Conservation (phyloP, 37 sponge, comb jelly and placozoan genomes). For the Cliona cf. orientalis region DNA sequence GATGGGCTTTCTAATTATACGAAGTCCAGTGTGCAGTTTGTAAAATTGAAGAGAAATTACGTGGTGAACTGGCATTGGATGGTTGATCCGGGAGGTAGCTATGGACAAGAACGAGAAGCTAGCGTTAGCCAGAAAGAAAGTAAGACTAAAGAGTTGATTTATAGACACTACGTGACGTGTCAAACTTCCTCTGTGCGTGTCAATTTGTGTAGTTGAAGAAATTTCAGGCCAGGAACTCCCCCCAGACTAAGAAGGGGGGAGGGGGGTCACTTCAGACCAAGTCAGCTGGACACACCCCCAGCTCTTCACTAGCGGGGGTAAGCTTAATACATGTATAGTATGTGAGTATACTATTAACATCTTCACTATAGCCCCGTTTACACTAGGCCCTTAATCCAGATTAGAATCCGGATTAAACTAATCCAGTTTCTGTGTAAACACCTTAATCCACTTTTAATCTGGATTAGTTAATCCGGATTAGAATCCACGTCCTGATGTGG, state of each 20-base stretch:
- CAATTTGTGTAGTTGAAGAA: constrained; percentile 44
- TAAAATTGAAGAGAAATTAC: constrained; percentile 1
- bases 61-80: neutral
- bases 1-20: neutral
- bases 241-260: neutral
- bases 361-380: no score
- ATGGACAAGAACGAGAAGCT: constrained; percentile 77
- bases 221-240: constrained; percentile 44
- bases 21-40: neutral
- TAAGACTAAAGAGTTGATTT: constrained; percentile 14
- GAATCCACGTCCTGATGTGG: no score
- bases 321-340: neutral
- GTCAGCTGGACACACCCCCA: constrained; percentile 5
- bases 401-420: no score
- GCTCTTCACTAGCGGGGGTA: neutral
- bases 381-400: no score
- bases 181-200: neutral
- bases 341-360: no score
- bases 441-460: no score
- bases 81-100: neutral
- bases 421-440: no score
- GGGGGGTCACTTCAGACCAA: no score
- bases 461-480: no score
- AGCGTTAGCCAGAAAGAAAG: constrained; percentile 66
- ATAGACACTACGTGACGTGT: neutral